Base-by-base conservation (phyloP, 2,888 invertebrate genomes). In the Pteria penguin region DNA sequence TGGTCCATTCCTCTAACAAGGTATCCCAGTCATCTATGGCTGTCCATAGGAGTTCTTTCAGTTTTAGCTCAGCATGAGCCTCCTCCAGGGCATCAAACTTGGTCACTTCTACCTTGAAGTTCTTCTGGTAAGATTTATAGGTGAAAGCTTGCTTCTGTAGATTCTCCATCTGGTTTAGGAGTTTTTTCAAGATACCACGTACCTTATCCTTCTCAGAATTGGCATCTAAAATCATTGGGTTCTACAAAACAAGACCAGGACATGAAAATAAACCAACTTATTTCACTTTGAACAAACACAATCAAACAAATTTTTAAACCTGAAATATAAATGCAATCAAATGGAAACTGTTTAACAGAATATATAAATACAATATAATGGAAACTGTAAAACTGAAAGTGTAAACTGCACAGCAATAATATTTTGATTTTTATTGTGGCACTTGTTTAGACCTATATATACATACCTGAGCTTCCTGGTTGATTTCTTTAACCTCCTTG, bases 81-180 rank as follows among this genome's bases (percentile, higher is more conserved):
- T 96, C 95, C 69, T 97, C 96, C 80, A 97, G 93, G 77, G 95
- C 94, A 82, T 97, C 97, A 89, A 96, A 95, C 87, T 96, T 94
- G 0, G 96, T 95, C 22, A 97, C 95, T 87, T 97, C 97, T 81
- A 97, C 94, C 93, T 96, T 95, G 88, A 97, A 97, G 88, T 95
- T 95, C 90, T 96, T 96, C 91, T 97, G 97, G 93, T 96, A 96
- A 0, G 94, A 94, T 80, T 96, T 95, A 89, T 95, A 96, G 87
- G 96, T 95, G 71, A 94, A 94, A 0, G 96, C 96, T 74, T 94
- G 93, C n/a, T 94, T 93, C 68, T 95, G 94, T 79, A 95, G 95
- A 0, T 92, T 94, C 18, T 92, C 92, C 27, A 97, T 93, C 78
- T 94, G 94, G 1, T 94, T 94, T 75, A 94, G 92, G 0, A 97